Conservation (phyloP, 2,113 vertebrate species). For the Aleadryas rufinucha region DNA sequence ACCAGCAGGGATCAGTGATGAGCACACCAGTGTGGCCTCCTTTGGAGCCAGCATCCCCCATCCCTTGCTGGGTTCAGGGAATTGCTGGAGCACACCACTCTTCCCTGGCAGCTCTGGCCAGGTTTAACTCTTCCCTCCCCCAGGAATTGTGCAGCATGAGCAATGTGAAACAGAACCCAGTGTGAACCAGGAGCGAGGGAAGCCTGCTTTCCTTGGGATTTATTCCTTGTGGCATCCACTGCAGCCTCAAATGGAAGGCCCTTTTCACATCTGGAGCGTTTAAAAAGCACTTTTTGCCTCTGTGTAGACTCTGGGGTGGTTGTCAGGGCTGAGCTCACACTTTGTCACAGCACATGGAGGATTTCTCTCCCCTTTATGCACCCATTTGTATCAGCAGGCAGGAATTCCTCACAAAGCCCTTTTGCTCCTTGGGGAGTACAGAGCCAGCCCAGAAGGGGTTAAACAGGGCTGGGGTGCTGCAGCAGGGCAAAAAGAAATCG, state of each 20-base stretch:
- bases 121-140: background rate
- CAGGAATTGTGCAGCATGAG: background rate
- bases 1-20: background rate
- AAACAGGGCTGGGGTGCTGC: background rate
- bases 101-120: background rate
- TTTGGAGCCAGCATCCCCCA: background rate
- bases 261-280: background rate
- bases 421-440: background rate
- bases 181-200: background rate
- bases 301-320: background rate
- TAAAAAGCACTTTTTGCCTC: background rate
- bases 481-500: background rate
- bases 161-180: background rate
- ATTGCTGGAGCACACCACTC: fast-evolving
- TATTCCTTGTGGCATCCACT: background rate
- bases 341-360: background rate
- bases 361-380: background rate
- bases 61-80: background rate
- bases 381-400: fast-evolving
- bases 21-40: background rate
- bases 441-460: background rate
- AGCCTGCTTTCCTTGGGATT: background rate
- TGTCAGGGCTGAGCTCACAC: background rate
- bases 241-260: background rate
- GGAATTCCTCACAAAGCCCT: background rate